phyloP scores from a whole-genome alignment of 2,888 invertebrate species.

The Imbricaverruca yamaguchii region DNA sequence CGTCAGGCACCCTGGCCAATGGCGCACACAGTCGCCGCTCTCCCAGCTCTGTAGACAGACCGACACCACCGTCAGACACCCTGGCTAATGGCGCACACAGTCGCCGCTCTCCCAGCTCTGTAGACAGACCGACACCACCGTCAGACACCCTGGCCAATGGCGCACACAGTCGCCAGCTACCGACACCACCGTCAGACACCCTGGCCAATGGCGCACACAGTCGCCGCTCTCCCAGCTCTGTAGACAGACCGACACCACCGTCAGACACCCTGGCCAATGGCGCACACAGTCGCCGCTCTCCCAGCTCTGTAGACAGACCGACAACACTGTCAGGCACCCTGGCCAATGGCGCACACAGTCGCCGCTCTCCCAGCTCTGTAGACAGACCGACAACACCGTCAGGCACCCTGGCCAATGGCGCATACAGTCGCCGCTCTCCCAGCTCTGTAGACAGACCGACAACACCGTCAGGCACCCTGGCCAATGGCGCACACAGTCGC shows the following conservation, averaged over 20 bases:
- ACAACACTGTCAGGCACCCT: background rate
- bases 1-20: background rate
- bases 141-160: background rate
- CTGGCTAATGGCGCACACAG: background rate
- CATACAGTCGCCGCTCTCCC: background rate
- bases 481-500: background rate
- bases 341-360: background rate
- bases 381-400: constrained; percentile 37
- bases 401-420: background rate
- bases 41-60: constrained; percentile 38
- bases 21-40: background rate
- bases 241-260: no score
- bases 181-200: no score
- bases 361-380: constrained; percentile 30
- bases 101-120: background rate
- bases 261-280: background rate
- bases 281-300: background rate
- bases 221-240: no score
- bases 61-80: constrained; percentile 16
- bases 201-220: no score
- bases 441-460: constrained; percentile 38
- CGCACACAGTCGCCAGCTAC: background rate
- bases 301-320: constrained; percentile 41
- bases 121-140: constrained; percentile 38
- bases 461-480: background rate